Evolutionary conservation across 2,113 vertebrate species (phyloP).

Genomic region (Prinia subflava): DNA sequence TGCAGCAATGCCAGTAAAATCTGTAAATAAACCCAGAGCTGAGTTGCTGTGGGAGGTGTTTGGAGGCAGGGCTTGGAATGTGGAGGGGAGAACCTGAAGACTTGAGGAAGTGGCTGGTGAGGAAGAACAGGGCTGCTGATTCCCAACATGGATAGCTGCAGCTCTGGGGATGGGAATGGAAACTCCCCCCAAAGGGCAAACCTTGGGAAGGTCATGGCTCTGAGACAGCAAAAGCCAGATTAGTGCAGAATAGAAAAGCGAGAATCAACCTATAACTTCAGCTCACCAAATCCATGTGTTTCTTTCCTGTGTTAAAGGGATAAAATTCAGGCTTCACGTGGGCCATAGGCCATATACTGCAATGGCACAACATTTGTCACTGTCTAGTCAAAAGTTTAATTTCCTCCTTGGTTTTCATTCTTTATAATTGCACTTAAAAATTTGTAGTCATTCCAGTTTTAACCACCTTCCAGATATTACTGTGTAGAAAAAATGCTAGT

Average conservation of each 20-base stretch:
- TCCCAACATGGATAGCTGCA: rapidly evolving
- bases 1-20: constrained; percentile 39
- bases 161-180: background rate
- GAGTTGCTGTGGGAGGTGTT: constrained; percentile 18
- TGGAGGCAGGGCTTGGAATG: background rate
- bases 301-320: background rate
- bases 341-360: background rate
- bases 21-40: constrained; percentile 54
- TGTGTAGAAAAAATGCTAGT: background rate
- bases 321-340: background rate
- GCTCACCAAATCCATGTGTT: background rate
- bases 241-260: background rate
- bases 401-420: background rate
- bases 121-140: constrained; percentile 10
- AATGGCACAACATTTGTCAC: background rate
- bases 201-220: background rate
- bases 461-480: background rate
- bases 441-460: background rate
- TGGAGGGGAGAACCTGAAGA: background rate
- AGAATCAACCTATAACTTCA: background rate
- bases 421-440: background rate
- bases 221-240: background rate
- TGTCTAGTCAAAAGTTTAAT: background rate
- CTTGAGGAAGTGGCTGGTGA: constrained; percentile 24
- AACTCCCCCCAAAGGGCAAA: background rate